These are phyloP conservation scores for Meiosimyza decipiens DNA, from an alignment of 2,888 invertebrate species.

Conservation along the genomic window DNA sequence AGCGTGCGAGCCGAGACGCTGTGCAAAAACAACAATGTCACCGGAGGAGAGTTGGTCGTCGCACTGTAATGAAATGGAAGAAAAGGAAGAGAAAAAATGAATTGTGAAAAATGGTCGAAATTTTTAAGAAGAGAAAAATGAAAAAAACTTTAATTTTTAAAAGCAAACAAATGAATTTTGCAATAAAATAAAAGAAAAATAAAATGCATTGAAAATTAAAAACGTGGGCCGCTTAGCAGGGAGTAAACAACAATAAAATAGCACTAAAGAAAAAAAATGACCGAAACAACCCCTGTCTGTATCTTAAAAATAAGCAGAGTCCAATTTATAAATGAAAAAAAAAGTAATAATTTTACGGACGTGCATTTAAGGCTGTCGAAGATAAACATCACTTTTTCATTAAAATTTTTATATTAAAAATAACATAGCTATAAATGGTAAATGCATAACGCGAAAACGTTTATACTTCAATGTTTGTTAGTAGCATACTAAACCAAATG, in stretches of 20 bases:
- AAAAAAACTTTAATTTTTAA: slow-evolving; percentile 5
- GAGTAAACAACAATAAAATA: slow-evolving; percentile 22
- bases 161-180: neutral
- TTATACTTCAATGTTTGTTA: neutral
- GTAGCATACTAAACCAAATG: too few relatives aligned
- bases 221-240: slow-evolving; percentile 27
- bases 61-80: slow-evolving; percentile 73
- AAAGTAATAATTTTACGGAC: slow-evolving; percentile 19
- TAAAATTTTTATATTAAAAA: neutral
- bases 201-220: slow-evolving; percentile 15
- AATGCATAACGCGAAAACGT: slow-evolving; percentile 1
- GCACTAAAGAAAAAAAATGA: neutral
- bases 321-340: neutral
- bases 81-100: slow-evolving; percentile 26
- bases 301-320: neutral
- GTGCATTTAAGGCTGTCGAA: neutral
- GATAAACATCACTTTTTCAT: neutral
- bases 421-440: neutral
- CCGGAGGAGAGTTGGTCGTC: slow-evolving; percentile 84
- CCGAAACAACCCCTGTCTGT: neutral
- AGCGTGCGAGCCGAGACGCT: slow-evolving; percentile 83
- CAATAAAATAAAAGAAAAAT: slow-evolving; percentile 28
- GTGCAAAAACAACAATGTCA: slow-evolving; percentile 91
- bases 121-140: slow-evolving; percentile 9
- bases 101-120: neutral